Evolutionary conservation across 2,888 invertebrate species (phyloP).

Genomic region (Catocala sponsa): DNA sequence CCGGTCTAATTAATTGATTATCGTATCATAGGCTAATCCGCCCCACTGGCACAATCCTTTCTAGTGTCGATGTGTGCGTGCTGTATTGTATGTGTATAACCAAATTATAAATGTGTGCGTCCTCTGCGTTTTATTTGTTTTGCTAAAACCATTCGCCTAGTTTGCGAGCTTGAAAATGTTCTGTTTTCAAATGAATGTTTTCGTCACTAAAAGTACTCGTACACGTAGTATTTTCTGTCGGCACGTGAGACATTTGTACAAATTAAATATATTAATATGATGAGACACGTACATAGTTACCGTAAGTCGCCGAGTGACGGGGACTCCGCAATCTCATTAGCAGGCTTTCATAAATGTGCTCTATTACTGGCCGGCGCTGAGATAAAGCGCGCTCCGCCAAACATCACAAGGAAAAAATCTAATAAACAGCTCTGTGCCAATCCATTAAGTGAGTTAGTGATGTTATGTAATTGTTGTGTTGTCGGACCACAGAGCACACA

Average conservation of each 20-base stretch:
- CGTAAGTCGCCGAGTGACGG: slow-evolving; percentile 1
- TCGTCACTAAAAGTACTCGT: too few relatives aligned
- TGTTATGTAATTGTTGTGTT: slow-evolving; percentile 3
- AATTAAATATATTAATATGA: not conserved
- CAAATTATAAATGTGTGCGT: too few relatives aligned
- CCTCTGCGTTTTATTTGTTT: not conserved
- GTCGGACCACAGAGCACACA: not conserved
- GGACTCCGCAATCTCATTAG: slow-evolving; percentile 8
- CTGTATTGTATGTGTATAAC: too few relatives aligned
- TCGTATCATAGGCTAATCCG: too few relatives aligned
- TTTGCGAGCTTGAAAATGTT: not conserved
- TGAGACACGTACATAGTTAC: not conserved
- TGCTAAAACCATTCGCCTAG: not conserved
- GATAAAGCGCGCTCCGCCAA: slow-evolving; percentile 12
- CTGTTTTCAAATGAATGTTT: too few relatives aligned
- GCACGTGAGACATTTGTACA: too few relatives aligned
- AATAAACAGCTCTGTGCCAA: slow-evolving; percentile 21
- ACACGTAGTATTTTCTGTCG: too few relatives aligned
- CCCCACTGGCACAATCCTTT: too few relatives aligned
- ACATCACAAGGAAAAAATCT: slow-evolving; percentile 19
- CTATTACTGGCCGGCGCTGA: slow-evolving; percentile 12
- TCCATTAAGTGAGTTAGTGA: slow-evolving; percentile 15
- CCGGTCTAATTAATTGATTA: not conserved
- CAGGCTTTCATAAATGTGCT: slow-evolving; percentile 13
- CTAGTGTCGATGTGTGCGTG: too few relatives aligned